phyloP scores from a whole-genome alignment of 2,888 invertebrate species.

The Morinoia aosen region DNA sequence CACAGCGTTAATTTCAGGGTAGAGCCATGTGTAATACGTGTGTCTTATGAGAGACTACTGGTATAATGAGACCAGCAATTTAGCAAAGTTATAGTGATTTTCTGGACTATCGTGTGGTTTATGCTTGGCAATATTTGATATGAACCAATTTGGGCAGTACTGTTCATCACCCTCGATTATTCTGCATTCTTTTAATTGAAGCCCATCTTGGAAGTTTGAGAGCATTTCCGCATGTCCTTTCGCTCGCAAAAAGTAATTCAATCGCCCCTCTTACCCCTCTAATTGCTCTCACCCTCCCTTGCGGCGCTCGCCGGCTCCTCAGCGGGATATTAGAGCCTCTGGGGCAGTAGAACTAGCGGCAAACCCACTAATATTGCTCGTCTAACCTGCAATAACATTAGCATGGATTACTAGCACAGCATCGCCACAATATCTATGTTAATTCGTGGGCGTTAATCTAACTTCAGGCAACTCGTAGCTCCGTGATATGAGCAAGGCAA shows the following conservation, averaged over 20 bases:
- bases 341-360: conserved; percentile 53
- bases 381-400: conserved; percentile 52
- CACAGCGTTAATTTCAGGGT: background rate
- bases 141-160: background rate
- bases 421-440: conserved; percentile 53
- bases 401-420: conserved; percentile 52
- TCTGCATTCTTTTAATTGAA: conserved; percentile 25
- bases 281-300: conserved; percentile 29
- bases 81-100: background rate
- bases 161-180: conserved; percentile 12
- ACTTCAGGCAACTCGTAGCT: conserved; percentile 42
- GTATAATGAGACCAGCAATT: background rate
- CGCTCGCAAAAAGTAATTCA: conserved; percentile 45
- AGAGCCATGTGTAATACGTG: background rate
- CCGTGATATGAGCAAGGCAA: conserved; percentile 30
- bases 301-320: background rate
- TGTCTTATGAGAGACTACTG: background rate
- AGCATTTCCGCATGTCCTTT: conserved; percentile 35
- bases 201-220: conserved; percentile 37
- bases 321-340: conserved; percentile 48
- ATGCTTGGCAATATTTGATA: background rate
- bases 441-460: conserved; percentile 50
- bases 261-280: conserved; percentile 53
- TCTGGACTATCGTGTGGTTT: background rate
- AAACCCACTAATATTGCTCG: conserved; percentile 52